A percentile compares a stretch with the other conserved stretches of the same genome.
phyloP scores from a whole-genome alignment of 2,888 invertebrate genomes.

The Chrysolina haemoptera region DNA sequence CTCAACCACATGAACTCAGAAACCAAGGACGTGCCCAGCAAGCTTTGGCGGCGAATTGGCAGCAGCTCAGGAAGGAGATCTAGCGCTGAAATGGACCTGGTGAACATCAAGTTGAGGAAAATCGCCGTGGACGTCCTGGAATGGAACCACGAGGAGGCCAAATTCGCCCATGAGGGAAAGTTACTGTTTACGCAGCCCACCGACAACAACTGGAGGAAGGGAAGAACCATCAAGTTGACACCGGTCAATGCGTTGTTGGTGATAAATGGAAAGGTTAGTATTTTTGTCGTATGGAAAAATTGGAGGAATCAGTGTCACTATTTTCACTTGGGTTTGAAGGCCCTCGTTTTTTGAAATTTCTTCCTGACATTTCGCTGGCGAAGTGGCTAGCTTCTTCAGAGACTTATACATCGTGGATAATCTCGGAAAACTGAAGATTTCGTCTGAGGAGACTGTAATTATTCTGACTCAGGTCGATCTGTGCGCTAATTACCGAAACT shows the following conservation, averaged over 20 bases:
- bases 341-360: no score
- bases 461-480: no score
- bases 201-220: constrained; percentile 92
- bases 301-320: no score
- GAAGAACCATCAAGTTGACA: constrained; percentile 89
- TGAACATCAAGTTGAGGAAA: constrained; percentile 91
- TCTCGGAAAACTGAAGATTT: no score
- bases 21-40: constrained; percentile 91
- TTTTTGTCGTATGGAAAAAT: not conserved
- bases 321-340: no score
- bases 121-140: constrained; percentile 94
- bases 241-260: constrained; percentile 92
- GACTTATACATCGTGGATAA: no score
- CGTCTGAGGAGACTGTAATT: no score
- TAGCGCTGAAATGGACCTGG: constrained; percentile 88
- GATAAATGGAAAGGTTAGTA: constrained; percentile 89
- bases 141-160: constrained; percentile 95
- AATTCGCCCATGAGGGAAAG: constrained; percentile 92
- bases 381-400: no score
- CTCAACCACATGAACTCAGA: constrained; percentile 95
- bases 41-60: constrained; percentile 91
- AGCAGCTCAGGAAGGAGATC: constrained; percentile 78
- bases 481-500: no score
- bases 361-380: no score
- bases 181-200: constrained; percentile 90